phyloP scores from a whole-genome alignment of 2,888 invertebrate species.

The Dasysyrphus albostriatus region DNA sequence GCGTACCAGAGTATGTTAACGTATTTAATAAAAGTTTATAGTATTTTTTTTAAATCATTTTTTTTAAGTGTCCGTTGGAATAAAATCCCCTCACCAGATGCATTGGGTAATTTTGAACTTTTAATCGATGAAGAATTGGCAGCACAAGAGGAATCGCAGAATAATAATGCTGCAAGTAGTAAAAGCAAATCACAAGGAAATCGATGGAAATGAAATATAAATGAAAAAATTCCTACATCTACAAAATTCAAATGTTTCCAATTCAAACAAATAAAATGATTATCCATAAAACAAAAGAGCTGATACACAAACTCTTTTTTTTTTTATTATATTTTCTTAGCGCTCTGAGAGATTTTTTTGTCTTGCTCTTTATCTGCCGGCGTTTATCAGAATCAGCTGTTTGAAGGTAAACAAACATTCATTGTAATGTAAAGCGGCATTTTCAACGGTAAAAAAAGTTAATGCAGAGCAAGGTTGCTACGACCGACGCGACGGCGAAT shows the following conservation, averaged over 20 bases:
- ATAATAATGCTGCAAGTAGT: conserved; percentile 60
- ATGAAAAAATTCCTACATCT: not conserved
- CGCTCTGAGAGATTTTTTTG: conserved; percentile 38
- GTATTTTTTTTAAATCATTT: conserved; percentile 6
- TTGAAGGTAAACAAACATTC: conserved; percentile 62
- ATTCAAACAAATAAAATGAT: conserved; percentile 5
- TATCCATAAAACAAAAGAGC: conserved; percentile 54
- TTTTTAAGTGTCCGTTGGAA: conserved; percentile 90
- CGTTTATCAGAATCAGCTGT: conserved; percentile 60
- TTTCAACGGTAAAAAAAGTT: conserved; percentile 35
- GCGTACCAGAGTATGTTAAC: conserved; percentile 90
- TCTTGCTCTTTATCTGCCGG: conserved; percentile 61
- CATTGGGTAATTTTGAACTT: conserved; percentile 93
- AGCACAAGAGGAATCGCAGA: conserved; percentile 86
- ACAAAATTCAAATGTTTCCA: not conserved
- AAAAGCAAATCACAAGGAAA: conserved; percentile 78
- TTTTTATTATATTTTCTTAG: not conserved
- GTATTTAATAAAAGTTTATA: conserved; percentile 78
- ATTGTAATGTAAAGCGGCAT: conserved; percentile 4
- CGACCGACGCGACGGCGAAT: conserved; percentile 4
- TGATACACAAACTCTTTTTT: conserved; percentile 40
- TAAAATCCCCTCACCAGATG: conserved; percentile 90
- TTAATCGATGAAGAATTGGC: conserved; percentile 93
- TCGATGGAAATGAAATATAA: conserved; percentile 80
- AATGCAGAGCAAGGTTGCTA: conserved; percentile 72